Evolutionary conservation across 2,113 vertebrate genomes (phyloP).

Genomic region (Taxidea taxus): DNA sequence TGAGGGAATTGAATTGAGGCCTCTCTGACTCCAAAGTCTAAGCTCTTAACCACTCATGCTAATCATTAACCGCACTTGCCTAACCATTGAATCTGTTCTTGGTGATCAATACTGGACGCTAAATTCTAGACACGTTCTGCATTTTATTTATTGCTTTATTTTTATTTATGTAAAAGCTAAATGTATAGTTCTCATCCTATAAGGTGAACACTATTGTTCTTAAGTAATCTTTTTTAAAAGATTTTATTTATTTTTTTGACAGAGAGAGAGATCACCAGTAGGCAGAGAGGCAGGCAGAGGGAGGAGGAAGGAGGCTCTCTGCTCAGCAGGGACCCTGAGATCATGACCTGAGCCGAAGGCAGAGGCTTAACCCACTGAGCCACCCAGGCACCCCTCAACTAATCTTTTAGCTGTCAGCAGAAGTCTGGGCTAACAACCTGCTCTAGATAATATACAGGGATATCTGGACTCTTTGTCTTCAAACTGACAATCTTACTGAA

Average conservation of each 20-base stretch:
- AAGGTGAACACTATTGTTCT: neutral
- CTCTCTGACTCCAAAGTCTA: constrained; percentile 33
- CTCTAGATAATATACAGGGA: neutral
- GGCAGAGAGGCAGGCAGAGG: no score
- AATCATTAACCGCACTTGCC: constrained; percentile 54
- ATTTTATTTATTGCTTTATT: neutral
- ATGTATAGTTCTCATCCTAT: neutral
- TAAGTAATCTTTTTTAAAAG: neutral
- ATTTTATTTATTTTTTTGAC: no score
- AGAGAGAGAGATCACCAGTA: no score
- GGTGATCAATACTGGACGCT: neutral
- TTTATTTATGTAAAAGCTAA: neutral
- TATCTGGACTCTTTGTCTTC: neutral
- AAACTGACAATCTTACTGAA: constrained; percentile 24
- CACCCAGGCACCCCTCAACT: neutral
- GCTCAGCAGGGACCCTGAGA: no score
- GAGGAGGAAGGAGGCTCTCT: no score
- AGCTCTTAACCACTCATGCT: constrained; percentile 19
- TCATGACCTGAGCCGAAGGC: no score
- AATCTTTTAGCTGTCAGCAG: neutral
- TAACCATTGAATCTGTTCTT: neutral
- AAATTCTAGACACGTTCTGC: neutral
- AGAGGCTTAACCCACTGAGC: no score
- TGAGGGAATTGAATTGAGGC: neutral
- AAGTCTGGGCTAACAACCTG: neutral